Percentiles rank a stretch among this genome's conserved stretches.
Evolutionary conservation across 2,888 invertebrate species (phyloP).

Genomic region (Tetranychus truncatus): DNA sequence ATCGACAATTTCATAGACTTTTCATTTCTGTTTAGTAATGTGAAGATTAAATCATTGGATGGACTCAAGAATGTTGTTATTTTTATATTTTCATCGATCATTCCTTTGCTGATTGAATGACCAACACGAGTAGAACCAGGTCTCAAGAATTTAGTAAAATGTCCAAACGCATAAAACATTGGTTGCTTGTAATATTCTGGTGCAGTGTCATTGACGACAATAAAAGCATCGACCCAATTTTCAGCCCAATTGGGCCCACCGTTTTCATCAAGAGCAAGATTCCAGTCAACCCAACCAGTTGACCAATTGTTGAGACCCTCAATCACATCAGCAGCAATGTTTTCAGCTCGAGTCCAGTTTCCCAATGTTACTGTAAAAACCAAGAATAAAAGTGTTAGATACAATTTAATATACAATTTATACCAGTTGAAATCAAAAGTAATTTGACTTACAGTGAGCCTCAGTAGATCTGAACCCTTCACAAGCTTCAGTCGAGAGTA

Average conservation of each 20-base stretch:
- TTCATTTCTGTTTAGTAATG: background rate
- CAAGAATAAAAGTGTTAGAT: background rate
- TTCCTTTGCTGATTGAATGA: background rate
- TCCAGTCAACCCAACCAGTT: constrained; percentile 42
- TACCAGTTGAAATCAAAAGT: background rate
- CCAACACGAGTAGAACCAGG: constrained; percentile 25
- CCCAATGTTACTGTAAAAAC: constrained; percentile 33
- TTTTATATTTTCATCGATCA: background rate
- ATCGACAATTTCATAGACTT: background rate
- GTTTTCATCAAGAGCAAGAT: constrained; percentile 36
- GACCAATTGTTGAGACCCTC: constrained; percentile 38
- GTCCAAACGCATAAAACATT: constrained; percentile 40
- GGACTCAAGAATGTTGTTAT: background rate
- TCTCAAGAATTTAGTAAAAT: constrained; percentile 35
- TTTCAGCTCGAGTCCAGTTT: constrained; percentile 52
- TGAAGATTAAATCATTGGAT: background rate
- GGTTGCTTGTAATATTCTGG: constrained; percentile 41
- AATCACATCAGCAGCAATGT: constrained; percentile 37
- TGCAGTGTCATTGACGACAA: constrained; percentile 35
- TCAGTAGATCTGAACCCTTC: constrained; percentile 35
- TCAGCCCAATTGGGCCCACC: constrained; percentile 41
- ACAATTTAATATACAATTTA: too few species aligned
- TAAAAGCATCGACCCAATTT: constrained; percentile 39
- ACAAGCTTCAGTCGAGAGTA: constrained; percentile 64
- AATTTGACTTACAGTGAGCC: background rate